phyloP scores from a whole-genome alignment of 2,113 vertebrate species.

The Gasterosteus nipponicus region DNA sequence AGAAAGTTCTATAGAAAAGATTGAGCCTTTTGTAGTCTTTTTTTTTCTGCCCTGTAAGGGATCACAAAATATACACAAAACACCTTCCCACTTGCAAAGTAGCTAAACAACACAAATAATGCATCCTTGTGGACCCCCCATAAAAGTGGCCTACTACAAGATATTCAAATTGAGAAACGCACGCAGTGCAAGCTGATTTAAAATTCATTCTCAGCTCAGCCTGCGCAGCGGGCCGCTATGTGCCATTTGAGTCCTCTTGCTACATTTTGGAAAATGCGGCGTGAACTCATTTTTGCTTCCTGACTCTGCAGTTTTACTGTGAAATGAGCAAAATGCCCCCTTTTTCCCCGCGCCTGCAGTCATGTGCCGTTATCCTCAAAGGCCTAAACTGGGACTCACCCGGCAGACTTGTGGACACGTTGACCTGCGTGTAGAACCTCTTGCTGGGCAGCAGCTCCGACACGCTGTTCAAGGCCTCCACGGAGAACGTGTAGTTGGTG shows the following conservation, averaged over 20 bases:
- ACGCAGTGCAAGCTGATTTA: not conserved
- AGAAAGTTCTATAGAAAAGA: no score
- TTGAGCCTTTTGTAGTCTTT: no score
- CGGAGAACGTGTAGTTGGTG: constrained; percentile 90
- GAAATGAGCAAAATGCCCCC: not conserved
- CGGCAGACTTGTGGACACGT: constrained; percentile 86
- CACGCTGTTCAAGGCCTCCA: constrained; percentile 91
- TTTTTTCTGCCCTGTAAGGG: not conserved
- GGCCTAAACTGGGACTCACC: constrained; percentile 78
- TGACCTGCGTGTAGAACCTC: constrained; percentile 87
- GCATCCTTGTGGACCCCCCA: not conserved
- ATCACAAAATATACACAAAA: not conserved
- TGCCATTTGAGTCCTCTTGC: constrained; percentile 1
- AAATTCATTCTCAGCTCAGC: constrained; percentile 5
- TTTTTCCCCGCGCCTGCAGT: not conserved
- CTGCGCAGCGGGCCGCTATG: not conserved
- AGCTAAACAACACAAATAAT: not conserved
- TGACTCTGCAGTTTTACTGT: not conserved
- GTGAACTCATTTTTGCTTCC: constrained; percentile 27
- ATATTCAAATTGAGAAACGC: not conserved
- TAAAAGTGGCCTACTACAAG: not conserved
- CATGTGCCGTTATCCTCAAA: not conserved
- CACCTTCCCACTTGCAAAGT: not conserved
- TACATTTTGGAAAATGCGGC: not conserved
- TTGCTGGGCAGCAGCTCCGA: constrained; percentile 84